A percentile compares a stretch with the other conserved stretches of the same genome.
Conservation (phyloP, 2,797 vertebrate species). For the Fistularia commersonii region DNA sequence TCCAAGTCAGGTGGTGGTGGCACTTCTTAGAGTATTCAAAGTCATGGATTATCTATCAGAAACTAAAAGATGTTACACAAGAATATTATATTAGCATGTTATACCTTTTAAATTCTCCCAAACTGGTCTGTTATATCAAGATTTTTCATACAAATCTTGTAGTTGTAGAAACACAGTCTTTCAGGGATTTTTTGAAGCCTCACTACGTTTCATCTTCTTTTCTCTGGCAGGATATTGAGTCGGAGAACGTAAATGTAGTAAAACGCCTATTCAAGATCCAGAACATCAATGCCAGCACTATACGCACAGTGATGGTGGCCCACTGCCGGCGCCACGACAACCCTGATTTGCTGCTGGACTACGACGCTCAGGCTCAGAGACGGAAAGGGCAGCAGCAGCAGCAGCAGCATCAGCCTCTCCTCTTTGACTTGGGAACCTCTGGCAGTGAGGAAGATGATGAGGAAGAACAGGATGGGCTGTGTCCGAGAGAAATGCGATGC, state of each 20-base stretch:
- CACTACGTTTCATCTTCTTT: background rate
- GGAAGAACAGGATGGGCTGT: slow-evolving; percentile 44
- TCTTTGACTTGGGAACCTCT: slow-evolving; percentile 79
- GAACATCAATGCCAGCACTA: slow-evolving; percentile 95
- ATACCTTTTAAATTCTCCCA: no score
- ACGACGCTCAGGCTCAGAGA: slow-evolving; percentile 72
- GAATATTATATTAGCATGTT: no score
- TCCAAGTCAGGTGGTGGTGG: no score
- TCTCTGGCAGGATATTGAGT: slow-evolving; percentile 86
- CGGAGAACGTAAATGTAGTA: slow-evolving; percentile 94
- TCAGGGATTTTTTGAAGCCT: background rate
- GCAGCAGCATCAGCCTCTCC: slow-evolving; percentile 64
- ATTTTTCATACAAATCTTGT: no score
- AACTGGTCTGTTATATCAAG: no score
- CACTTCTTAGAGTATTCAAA: background rate
- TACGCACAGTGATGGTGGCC: slow-evolving; percentile 96
- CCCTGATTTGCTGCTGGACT: slow-evolving; percentile 86
- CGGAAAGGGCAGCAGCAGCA: slow-evolving; percentile 27
- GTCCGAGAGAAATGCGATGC: slow-evolving; percentile 20
- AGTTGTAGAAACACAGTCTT: background rate
- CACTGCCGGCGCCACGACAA: slow-evolving; percentile 87
- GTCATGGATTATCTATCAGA: background rate
- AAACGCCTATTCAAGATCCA: slow-evolving; percentile 98
- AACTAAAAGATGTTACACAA: background rate
- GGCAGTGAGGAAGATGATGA: slow-evolving; percentile 79